phyloP scores from a whole-genome alignment of 2,113 vertebrate genomes.

The Leucopsar rothschildi region DNA sequence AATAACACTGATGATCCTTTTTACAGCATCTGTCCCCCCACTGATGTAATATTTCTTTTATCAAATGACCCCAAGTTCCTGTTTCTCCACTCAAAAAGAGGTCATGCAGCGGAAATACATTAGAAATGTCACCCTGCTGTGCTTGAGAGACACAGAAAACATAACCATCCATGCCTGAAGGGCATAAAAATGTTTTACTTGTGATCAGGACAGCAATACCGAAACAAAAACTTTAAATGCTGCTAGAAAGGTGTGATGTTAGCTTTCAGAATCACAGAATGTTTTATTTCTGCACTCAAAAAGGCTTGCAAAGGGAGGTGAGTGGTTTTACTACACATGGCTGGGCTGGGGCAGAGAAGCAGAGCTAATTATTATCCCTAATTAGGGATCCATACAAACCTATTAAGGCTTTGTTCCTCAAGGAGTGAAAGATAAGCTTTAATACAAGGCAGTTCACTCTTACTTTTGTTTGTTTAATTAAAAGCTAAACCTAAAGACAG shows the following conservation, averaged over 20 bases:
- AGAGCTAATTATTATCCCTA: neutral
- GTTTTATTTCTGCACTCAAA: neutral
- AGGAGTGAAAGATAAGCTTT: neutral
- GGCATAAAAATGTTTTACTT: neutral
- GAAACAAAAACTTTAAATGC: neutral
- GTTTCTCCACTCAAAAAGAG: neutral
- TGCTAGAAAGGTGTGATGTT: neutral
- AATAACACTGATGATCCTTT: neutral
- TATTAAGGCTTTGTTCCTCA: neutral
- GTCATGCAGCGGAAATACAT: neutral
- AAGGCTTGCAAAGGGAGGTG: neutral
- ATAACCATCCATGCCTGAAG: neutral
- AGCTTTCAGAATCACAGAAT: neutral
- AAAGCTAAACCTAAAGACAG: neutral
- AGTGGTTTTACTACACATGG: neutral
- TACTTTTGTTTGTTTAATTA: neutral
- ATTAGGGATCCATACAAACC: neutral
- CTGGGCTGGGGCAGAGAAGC: neutral
- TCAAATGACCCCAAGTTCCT: neutral
- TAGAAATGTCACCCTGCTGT: neutral
- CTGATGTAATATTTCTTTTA: neutral
- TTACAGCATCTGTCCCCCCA: neutral
- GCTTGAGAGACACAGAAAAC: neutral
- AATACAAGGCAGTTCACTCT: neutral
- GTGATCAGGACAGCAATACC: neutral